Conservation (phyloP, 2,113 vertebrate species). For the Myiagra hebetior region DNA sequence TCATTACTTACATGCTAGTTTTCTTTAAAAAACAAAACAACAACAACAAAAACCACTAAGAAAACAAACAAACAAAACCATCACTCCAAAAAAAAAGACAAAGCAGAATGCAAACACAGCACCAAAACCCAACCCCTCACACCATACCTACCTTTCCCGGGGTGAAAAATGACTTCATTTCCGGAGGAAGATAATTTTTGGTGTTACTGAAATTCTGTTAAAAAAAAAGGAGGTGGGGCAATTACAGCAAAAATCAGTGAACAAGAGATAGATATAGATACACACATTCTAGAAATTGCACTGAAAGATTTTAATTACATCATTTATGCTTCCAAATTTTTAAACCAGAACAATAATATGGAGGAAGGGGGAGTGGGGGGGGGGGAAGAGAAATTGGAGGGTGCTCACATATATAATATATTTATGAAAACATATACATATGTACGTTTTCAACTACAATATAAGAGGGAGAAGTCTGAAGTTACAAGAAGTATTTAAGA, state of each 20-base stretch:
- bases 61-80: neutral
- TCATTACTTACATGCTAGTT: neutral
- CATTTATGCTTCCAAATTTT: neutral
- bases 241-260: neutral
- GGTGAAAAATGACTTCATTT: slow-evolving; percentile 98
- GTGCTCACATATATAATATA: neutral
- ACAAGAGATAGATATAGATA: neutral
- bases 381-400: neutral
- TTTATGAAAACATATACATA: neutral
- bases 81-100: neutral
- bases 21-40: neutral
- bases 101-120: neutral
- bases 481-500: neutral
- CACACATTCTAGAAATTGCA: neutral
- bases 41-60: too few relatives aligned
- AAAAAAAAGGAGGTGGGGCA: neutral
- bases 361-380: rapidly evolving
- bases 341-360: neutral
- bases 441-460: neutral
- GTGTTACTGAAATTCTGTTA: slow-evolving; percentile 96
- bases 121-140: neutral
- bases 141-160: slow-evolving; percentile 87
- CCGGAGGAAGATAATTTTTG: slow-evolving; percentile 96
- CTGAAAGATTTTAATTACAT: neutral
- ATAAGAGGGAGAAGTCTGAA: neutral